Percentiles rank a stretch among this genome's conserved stretches.
Conservation (phyloP, 1,140 invertebrate species). For the Sesamia nonagrioides region DNA sequence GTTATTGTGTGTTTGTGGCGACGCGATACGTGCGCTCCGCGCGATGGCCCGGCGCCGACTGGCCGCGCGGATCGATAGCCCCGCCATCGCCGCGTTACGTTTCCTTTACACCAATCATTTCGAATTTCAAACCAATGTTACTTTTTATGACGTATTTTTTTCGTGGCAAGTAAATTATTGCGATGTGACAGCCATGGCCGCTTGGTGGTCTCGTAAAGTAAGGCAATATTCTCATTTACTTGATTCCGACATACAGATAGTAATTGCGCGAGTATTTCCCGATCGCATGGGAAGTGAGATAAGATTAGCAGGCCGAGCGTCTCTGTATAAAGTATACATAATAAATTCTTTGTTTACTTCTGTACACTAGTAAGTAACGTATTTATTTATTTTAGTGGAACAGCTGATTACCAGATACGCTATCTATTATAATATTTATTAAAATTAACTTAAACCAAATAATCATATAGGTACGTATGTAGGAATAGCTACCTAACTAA, state of each 20-base stretch:
- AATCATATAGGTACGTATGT: not conserved
- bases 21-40: slow-evolving; percentile 67
- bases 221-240: slow-evolving; percentile 7
- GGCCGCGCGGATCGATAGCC: slow-evolving; percentile 80
- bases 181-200: slow-evolving; percentile 24
- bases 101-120: slow-evolving; percentile 70
- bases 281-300: slow-evolving; percentile 1
- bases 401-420: not conserved
- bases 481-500: not conserved
- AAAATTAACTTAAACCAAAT: not conserved
- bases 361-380: not conserved
- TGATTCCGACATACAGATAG: not conserved
- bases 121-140: slow-evolving; percentile 55
- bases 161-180: slow-evolving; percentile 27
- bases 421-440: not conserved
- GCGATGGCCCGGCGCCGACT: slow-evolving; percentile 77
- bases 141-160: slow-evolving; percentile 44
- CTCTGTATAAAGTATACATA: not conserved
- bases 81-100: slow-evolving; percentile 78
- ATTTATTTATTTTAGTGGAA: not conserved
- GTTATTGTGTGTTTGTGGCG: slow-evolving; percentile 15
- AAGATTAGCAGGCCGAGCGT: slow-evolving; percentile 8
- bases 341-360: slow-evolving; percentile 4
- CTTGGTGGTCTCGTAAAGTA: not conserved
- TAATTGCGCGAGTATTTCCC: not conserved